Conservation (phyloP, 1,140 invertebrate species). For the Drosophila pseudoobscura region DNA sequence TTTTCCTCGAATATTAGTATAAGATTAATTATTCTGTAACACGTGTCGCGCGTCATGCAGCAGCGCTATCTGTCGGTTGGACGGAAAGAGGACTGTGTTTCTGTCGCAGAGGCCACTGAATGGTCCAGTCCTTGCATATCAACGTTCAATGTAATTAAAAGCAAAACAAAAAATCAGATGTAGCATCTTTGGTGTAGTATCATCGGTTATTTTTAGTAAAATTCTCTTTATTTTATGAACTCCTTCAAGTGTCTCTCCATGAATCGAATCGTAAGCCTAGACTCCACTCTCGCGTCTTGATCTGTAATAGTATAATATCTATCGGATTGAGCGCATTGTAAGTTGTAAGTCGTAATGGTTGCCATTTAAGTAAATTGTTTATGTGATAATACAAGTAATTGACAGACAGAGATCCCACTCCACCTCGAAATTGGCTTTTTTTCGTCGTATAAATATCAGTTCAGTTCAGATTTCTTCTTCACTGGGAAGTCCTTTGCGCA, state of each 20-base stretch:
- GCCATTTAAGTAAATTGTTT: constrained; percentile 67
- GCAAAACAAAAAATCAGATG: too few species aligned
- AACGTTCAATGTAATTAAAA: neutral
- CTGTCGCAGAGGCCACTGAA: neutral
- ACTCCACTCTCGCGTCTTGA: too few species aligned
- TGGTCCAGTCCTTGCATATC: too few species aligned
- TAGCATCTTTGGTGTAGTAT: neutral
- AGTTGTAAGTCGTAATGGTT: constrained; percentile 59
- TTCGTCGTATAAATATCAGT: constrained; percentile 68
- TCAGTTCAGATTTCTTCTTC: constrained; percentile 44
- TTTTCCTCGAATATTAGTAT: too few species aligned
- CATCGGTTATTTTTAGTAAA: constrained; percentile 20
- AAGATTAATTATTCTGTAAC: too few species aligned
- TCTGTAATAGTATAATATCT: constrained; percentile 41
- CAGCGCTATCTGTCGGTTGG: too few species aligned
- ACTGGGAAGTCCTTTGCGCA: constrained; percentile 80
- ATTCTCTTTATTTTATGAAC: constrained; percentile 48
- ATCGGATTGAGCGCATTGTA: constrained; percentile 67
- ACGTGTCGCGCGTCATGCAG: too few species aligned
- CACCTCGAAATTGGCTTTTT: neutral
- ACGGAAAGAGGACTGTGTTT: neutral
- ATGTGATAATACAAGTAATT: constrained; percentile 56
- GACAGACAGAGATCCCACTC: constrained; percentile 34
- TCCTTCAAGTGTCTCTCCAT: constrained; percentile 16
- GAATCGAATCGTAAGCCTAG: constrained; percentile 12